Evolutionary conservation across 2,113 vertebrate species (phyloP).

Genomic region (Chaetorhynchus papuensis): DNA sequence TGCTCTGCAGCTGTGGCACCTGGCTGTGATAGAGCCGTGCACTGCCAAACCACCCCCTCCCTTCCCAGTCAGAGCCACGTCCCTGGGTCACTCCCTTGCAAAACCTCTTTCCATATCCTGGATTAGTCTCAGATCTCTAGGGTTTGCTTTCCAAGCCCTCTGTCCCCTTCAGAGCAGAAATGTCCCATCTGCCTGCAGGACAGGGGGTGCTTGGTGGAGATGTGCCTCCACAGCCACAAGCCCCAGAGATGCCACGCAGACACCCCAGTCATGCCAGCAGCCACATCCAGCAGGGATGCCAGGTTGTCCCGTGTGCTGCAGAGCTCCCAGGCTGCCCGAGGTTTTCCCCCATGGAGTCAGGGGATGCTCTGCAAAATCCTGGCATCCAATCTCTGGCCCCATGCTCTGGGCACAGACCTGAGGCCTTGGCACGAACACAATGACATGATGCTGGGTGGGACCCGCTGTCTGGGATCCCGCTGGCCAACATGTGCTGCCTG

Average conservation of each 20-base stretch:
- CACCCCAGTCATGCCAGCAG: too few species aligned
- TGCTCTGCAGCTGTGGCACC: neutral
- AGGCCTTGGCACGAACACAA: neutral
- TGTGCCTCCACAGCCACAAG: neutral
- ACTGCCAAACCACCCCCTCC: neutral
- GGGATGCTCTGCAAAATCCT: neutral
- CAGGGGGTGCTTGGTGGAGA: neutral
- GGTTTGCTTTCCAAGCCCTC: neutral
- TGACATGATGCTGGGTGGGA: fast-evolving
- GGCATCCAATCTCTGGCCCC: neutral
- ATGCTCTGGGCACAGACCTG: neutral
- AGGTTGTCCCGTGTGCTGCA: neutral
- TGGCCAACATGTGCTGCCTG: neutral
- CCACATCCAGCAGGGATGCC: neutral
- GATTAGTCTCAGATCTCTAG: neutral
- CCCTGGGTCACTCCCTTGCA: neutral
- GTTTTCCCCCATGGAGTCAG: neutral
- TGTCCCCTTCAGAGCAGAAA: neutral
- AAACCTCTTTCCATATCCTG: neutral
- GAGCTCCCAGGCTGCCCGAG: neutral
- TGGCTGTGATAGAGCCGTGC: fast-evolving
- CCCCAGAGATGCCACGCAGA: too few species aligned
- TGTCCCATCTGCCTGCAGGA: neutral
- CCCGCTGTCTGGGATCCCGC: neutral
- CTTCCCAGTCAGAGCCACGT: fast-evolving